Conservation (phyloP, 2,888 invertebrate genomes). For the Drosophila rubida region DNA sequence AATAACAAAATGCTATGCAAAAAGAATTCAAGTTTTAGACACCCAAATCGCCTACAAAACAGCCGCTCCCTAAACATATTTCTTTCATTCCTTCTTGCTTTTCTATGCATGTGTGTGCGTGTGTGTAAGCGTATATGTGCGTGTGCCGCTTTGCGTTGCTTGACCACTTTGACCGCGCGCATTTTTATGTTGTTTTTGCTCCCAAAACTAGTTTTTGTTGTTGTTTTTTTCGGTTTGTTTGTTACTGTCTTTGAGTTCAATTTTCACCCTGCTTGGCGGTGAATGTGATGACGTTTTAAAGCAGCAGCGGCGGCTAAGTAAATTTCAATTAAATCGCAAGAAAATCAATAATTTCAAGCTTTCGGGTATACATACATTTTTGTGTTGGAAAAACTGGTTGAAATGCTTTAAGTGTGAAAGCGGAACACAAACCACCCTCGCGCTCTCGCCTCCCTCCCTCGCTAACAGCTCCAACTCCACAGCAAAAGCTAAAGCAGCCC, state of each 20-base stretch:
- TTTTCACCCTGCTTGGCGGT: constrained; percentile 48
- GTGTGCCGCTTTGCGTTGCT: constrained; percentile 72
- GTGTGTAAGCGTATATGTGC: constrained; percentile 16
- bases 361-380: constrained; percentile 65
- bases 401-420: constrained; percentile 70
- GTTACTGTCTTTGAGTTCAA: constrained; percentile 30
- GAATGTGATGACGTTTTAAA: constrained; percentile 65
- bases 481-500: constrained; percentile 11
- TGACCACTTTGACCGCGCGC: constrained; percentile 80
- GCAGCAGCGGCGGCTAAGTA: constrained; percentile 36
- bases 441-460: constrained; percentile 23
- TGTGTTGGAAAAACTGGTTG: constrained; percentile 47
- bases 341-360: constrained; percentile 77
- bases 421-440: constrained; percentile 73
- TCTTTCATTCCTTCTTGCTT: constrained; percentile 44
- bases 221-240: constrained; percentile 23
- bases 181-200: constrained; percentile 61
- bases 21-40: constrained; percentile 44
- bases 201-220: constrained; percentile 64
- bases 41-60: constrained; percentile 23
- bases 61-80: constrained; percentile 70
- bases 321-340: constrained; percentile 52
- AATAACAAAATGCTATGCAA: constrained; percentile 41
- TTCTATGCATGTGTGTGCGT: constrained; percentile 15
- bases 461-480: constrained; percentile 47